These are phyloP conservation scores for Clarias platycephalus DNA, from an alignment of 2,797 vertebrate genomes.

Conservation along the genomic window DNA sequence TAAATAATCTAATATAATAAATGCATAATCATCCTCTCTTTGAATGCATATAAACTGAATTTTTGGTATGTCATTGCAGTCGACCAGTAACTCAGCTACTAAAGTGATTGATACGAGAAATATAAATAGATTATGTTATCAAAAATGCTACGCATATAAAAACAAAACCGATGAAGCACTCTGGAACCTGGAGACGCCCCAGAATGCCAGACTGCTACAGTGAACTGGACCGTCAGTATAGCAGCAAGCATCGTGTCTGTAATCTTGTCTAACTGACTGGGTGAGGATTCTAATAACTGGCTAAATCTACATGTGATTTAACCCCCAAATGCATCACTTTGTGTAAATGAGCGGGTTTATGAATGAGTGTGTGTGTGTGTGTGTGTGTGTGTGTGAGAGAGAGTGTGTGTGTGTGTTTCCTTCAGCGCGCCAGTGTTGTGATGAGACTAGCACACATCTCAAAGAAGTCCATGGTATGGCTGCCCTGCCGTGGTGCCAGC, in stretches of 20 bases:
- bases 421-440: conserved; percentile 91
- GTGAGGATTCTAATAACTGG: neutral
- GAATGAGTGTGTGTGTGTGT: neutral
- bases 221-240: neutral
- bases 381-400: neutral
- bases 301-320: conserved; percentile 1
- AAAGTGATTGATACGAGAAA: conserved; percentile 54
- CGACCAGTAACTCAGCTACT: conserved; percentile 56
- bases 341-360: conserved; percentile 31
- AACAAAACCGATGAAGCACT: conserved; percentile 51
- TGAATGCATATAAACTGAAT: conserved; percentile 63
- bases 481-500: conserved; percentile 83
- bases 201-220: neutral
- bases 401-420: neutral
- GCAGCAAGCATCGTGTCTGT: conserved; percentile 4
- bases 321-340: neutral
- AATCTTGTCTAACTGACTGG: neutral
- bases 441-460: conserved; percentile 99
- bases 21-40: conserved; percentile 58
- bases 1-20: conserved; percentile 70
- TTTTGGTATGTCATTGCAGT: conserved; percentile 68
- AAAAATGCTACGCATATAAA: conserved; percentile 64
- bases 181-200: neutral
- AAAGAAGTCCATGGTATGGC: conserved; percentile 99
- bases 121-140: conserved; percentile 68